phyloP scores from a whole-genome alignment of 37 sponge, comb jelly and placozoan species.

The Diacarnus erythraeanus region DNA sequence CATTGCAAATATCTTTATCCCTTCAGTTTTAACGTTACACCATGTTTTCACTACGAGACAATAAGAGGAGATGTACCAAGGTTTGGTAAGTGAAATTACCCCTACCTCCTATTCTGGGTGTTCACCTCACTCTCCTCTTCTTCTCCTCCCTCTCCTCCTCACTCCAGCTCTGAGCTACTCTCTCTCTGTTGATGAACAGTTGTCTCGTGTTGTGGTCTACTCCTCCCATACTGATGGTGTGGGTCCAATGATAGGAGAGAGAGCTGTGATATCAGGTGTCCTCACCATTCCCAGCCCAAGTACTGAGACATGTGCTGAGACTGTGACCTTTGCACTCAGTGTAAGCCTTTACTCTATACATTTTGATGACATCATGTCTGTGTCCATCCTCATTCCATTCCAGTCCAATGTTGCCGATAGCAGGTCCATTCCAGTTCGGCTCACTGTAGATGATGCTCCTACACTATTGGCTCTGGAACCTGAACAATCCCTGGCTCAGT shows the following conservation, averaged over 20 bases:
- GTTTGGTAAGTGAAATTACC: slow-evolving; percentile 29
- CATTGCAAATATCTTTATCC: no score
- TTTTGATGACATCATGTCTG: no score
- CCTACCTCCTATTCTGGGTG: not conserved
- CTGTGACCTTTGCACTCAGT: slow-evolving; percentile 34
- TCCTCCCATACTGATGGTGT: not conserved
- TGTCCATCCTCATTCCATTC: not conserved
- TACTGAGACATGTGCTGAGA: slow-evolving; percentile 3
- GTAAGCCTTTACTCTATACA: slow-evolving; percentile 4
- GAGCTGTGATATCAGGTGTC: not conserved
- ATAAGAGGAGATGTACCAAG: slow-evolving; percentile 15
- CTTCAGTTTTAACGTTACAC: slow-evolving; percentile 36
- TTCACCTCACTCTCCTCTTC: not conserved
- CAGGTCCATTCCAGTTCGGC: slow-evolving; percentile 28
- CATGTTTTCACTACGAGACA: slow-evolving; percentile 40
- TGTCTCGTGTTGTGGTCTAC: slow-evolving; percentile 14
- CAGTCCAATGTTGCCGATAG: slow-evolving; percentile 44
- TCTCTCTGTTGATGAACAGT: slow-evolving; percentile 9
- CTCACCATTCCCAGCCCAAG: slow-evolving; percentile 3
- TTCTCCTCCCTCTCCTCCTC: not conserved
- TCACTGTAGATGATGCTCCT: slow-evolving; percentile 10
- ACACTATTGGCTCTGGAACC: slow-evolving; percentile 4
- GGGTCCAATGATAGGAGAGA: not conserved
- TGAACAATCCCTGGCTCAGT: not conserved
- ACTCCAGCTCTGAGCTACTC: slow-evolving; percentile 12